Conservation (phyloP, 2,888 invertebrate species). For the Sthenelais limicola region DNA sequence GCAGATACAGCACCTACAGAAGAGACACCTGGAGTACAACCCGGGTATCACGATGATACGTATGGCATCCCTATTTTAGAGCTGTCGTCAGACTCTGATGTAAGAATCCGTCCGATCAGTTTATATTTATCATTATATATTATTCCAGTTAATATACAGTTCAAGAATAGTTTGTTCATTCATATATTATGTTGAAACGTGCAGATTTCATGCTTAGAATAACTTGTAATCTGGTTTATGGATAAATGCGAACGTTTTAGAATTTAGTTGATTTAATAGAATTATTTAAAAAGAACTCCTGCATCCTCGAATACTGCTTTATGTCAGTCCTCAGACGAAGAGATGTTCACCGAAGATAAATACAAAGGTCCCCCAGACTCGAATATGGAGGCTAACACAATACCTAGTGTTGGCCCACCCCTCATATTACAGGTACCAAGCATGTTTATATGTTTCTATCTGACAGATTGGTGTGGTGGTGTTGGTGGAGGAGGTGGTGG, state of each 20-base stretch:
- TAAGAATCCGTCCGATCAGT: constrained; percentile 11
- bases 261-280: too few relatives aligned
- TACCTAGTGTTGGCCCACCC: constrained; percentile 65
- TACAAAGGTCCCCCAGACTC: constrained; percentile 46
- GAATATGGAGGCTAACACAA: constrained; percentile 16
- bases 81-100: constrained; percentile 47
- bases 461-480: too few relatives aligned
- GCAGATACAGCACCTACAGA: background rate
- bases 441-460: too few relatives aligned
- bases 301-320: too few relatives aligned
- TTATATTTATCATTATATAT: too few relatives aligned
- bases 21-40: constrained; percentile 15
- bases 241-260: too few relatives aligned
- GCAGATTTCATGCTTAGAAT: too few relatives aligned
- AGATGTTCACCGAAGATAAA: constrained; percentile 36
- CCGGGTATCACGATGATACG: constrained; percentile 56
- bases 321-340: constrained; percentile 63
- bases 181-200: too few relatives aligned
- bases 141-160: too few relatives aligned
- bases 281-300: too few relatives aligned
- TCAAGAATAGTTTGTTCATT: too few relatives aligned
- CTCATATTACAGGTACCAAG: constrained; percentile 65
- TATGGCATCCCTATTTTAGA: constrained; percentile 66
- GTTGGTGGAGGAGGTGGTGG: too few relatives aligned
- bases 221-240: background rate